A percentile compares a stretch with the other conserved stretches of the same genome.
Evolutionary conservation across 23 tunicate species (phyloP).

Genomic region (Corella eumyota): DNA sequence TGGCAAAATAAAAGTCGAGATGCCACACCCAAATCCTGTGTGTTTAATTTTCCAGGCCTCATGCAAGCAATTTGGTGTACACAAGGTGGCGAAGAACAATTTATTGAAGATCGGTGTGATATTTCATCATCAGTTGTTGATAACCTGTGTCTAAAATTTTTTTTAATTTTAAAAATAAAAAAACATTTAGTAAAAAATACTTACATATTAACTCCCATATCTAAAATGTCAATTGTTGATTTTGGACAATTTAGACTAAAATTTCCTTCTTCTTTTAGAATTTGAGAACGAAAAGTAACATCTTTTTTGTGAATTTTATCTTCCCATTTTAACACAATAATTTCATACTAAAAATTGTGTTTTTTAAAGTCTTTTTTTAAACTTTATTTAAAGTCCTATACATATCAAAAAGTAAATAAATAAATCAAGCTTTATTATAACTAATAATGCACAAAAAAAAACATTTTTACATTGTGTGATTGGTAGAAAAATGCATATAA

Average conservation of each 20-base stretch:
- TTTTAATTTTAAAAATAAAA: neutral
- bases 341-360: neutral
- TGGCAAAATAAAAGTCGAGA: too few species aligned
- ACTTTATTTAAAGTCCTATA: too few species aligned
- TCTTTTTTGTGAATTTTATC: neutral
- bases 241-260: slow-evolving; percentile 18
- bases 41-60: too few species aligned
- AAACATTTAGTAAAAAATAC: slow-evolving; percentile 1
- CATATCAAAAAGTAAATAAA: too few species aligned
- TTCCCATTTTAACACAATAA: neutral
- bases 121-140: neutral
- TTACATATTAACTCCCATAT: slow-evolving; percentile 24
- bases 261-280: slow-evolving; percentile 1
- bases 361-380: too few species aligned
- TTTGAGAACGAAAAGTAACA: slow-evolving; percentile 11
- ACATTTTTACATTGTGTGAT: too few species aligned
- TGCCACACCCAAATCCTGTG: too few species aligned
- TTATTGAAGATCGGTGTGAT: slow-evolving; percentile 1
- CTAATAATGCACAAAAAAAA: too few species aligned
- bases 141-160: neutral
- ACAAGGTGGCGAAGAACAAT: slow-evolving; percentile 24
- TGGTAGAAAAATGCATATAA: too few species aligned
- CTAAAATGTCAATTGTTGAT: neutral
- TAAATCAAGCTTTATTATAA: too few species aligned
- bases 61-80: slow-evolving; percentile 22